These are phyloP conservation scores for Graphium colonna DNA, from an alignment of 2,888 invertebrate species.

Conservation along the genomic window DNA sequence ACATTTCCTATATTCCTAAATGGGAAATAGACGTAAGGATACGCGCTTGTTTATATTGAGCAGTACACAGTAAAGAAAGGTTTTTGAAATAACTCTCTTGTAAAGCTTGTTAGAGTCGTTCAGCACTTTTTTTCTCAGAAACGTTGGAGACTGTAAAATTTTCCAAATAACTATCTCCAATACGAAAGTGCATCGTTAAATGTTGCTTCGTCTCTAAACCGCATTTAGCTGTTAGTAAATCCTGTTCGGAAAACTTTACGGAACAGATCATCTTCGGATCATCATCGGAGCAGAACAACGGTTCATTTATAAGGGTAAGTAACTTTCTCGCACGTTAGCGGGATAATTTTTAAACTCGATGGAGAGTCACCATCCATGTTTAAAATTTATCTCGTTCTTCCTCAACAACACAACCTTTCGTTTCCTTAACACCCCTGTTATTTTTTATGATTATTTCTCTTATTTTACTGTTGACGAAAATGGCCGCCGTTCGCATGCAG, in stretches of 20 bases:
- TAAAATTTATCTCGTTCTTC: constrained; percentile 43
- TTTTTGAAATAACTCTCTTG: no score
- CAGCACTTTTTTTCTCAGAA: no score
- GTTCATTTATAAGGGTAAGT: constrained; percentile 37
- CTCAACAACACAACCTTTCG: constrained; percentile 17
- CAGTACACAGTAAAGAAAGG: no score
- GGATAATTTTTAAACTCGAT: no score
- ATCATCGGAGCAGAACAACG: no score
- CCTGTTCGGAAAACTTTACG: constrained; percentile 17
- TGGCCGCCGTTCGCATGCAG: constrained; percentile 29
- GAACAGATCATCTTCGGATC: constrained; percentile 26
- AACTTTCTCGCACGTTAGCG: no score
- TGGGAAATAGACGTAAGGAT: no score
- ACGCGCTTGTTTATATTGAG: no score
- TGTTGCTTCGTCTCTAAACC: no score
- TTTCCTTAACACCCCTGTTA: constrained; percentile 34
- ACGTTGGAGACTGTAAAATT: background rate
- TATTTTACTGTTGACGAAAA: constrained; percentile 50
- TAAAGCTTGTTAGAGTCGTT: no score
- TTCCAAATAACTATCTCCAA: constrained; percentile 3
- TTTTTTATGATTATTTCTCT: constrained; percentile 62
- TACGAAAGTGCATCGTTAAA: constrained; percentile 19
- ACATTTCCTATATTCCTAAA: no score
- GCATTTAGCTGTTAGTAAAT: no score
- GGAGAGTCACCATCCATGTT: constrained; percentile 54